Evolutionary conservation across 2,113 vertebrate species (phyloP).

Genomic region (Columbina picui): DNA sequence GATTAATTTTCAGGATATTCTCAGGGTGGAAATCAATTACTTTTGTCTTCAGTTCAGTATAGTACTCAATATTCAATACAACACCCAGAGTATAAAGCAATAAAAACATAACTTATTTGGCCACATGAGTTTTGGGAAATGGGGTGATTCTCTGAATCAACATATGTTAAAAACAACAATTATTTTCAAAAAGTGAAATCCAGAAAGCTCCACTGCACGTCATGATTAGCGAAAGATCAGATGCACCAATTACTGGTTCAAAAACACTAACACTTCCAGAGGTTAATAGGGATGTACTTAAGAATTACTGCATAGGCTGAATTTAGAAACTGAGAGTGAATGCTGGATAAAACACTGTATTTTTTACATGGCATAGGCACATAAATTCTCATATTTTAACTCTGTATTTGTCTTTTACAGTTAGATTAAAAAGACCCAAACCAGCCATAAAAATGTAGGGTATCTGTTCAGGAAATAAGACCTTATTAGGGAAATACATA

Average conservation of each 20-base stretch:
- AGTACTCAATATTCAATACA: not conserved
- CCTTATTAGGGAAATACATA: not conserved
- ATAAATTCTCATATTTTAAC: not conserved
- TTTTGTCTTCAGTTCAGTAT: not conserved
- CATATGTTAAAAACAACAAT: not conserved
- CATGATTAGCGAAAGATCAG: not conserved
- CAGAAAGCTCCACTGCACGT: not conserved
- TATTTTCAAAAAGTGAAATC: not conserved
- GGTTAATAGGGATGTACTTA: not conserved
- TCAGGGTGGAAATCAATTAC: not conserved
- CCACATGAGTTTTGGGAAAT: not conserved
- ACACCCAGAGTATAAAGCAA: not conserved
- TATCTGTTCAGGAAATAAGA: not conserved
- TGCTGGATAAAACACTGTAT: not conserved
- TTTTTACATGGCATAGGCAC: not conserved
- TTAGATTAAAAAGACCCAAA: not conserved
- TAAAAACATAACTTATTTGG: not conserved
- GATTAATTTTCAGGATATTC: not conserved
- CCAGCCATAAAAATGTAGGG: not conserved
- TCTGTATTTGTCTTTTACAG: not conserved
- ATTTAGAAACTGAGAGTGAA: not conserved
- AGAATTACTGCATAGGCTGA: not conserved
- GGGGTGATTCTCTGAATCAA: not conserved
- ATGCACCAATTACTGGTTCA: not conserved
- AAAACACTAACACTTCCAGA: not conserved